A percentile compares a stretch with the other conserved stretches of the same genome.
These are phyloP conservation scores for Danio choprae DNA, from an alignment of 2,797 vertebrate species.

Conservation along the genomic window DNA sequence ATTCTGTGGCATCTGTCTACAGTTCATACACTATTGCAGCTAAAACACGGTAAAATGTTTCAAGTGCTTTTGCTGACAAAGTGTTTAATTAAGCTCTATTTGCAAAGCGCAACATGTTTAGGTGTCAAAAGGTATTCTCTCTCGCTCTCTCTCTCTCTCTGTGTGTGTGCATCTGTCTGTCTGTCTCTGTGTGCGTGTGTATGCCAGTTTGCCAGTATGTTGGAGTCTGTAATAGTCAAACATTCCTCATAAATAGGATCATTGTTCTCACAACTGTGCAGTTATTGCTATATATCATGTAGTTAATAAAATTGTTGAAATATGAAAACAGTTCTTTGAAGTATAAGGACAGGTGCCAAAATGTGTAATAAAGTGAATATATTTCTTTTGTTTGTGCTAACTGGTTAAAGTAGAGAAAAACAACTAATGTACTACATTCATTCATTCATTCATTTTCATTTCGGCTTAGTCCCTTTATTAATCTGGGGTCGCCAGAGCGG, in stretches of 20 bases:
- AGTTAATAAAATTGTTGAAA: slow-evolving; percentile 12
- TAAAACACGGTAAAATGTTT: neutral
- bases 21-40: slow-evolving; percentile 10
- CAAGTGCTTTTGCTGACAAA: neutral
- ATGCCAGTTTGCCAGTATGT: slow-evolving; percentile 24
- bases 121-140: slow-evolving; percentile 33
- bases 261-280: slow-evolving; percentile 30
- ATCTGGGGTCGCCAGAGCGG: too few relatives aligned
- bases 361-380: neutral
- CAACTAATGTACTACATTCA: neutral
- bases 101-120: slow-evolving; percentile 34
- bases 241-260: slow-evolving; percentile 37
- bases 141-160: slow-evolving; percentile 13
- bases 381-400: too few relatives aligned
- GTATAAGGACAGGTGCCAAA: neutral
- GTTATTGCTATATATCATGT: neutral
- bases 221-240: slow-evolving; percentile 30
- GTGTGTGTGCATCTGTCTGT: neutral
- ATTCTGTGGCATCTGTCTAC: slow-evolving; percentile 22
- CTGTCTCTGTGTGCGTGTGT: too few relatives aligned
- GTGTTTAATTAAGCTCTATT: slow-evolving; percentile 6
- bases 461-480: too few relatives aligned
- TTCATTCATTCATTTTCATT: too few relatives aligned
- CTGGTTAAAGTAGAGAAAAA: neutral
- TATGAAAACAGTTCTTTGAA: neutral